phyloP scores from a whole-genome alignment of 2,888 invertebrate genomes.

The Thelaira solivaga region DNA sequence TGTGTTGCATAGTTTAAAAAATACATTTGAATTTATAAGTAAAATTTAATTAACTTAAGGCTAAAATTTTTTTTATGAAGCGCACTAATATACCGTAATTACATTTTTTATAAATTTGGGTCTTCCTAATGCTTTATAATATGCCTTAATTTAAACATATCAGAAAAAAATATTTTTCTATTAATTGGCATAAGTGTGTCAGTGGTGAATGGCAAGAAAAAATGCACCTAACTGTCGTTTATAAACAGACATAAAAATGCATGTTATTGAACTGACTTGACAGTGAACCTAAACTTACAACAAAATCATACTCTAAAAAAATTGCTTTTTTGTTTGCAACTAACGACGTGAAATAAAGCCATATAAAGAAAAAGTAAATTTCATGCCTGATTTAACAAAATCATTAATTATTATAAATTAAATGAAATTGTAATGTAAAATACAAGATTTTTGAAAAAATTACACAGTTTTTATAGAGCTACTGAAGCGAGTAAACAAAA shows the following conservation, averaged over 20 bases:
- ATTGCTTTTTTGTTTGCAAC: slow-evolving; percentile 4
- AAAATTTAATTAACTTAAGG: too few relatives aligned
- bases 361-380: slow-evolving; percentile 67
- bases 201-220: slow-evolving; percentile 8
- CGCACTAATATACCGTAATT: too few relatives aligned
- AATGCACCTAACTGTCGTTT: slow-evolving; percentile 23
- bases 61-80: too few relatives aligned
- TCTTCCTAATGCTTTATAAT: neutral
- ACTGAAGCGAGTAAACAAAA: slow-evolving; percentile 20
- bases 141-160: neutral
- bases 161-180: neutral
- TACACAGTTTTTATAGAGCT: slow-evolving; percentile 28
- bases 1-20: too few relatives aligned
- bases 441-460: slow-evolving; percentile 10
- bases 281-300: slow-evolving; percentile 63
- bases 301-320: slow-evolving; percentile 43
- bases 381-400: slow-evolving; percentile 67
- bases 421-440: slow-evolving; percentile 30
- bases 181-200: slow-evolving; percentile 19
- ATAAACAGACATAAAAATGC: slow-evolving; percentile 7
- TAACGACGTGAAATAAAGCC: slow-evolving; percentile 39
- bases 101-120: too few relatives aligned
- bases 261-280: slow-evolving; percentile 64
- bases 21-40: too few relatives aligned
- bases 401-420: slow-evolving; percentile 37